Evolutionary conservation across 2,113 vertebrate species (phyloP), one percentile per base, ranked within the genome.

Genomic region (Sceloporus tristichus): DNA sequence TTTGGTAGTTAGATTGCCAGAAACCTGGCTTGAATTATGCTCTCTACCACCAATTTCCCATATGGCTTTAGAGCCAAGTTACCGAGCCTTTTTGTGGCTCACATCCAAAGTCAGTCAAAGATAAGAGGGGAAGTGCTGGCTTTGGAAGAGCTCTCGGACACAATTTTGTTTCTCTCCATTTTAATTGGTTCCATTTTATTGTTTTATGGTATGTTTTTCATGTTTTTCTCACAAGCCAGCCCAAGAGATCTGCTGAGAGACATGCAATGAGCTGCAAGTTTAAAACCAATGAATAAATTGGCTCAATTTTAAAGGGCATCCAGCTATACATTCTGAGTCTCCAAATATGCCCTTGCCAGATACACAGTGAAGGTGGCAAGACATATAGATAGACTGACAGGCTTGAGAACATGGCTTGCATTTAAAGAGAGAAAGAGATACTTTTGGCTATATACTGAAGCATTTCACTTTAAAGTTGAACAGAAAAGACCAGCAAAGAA

Each of bases 21-120:
- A 79, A 79, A 71, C 18, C 66, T 87, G 56, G 59, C 6, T 66
- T 87, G 70, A 48, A 74, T 87, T 87, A 82, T 54, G 23, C 48
- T 87, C 18, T 29, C 38, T 81, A 81, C 54, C 27, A 74, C 56
- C 70, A 75, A 70, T 68, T 79, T 54, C 76, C 13, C 65, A 70
- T 62, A 70, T 62, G 25, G 38, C 13, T 75, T 87, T 62, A 8
- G 8, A 65, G 70, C 71, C 79, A 87, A 48, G 70, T 40, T 75
- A 65, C 68, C 74, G 54, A 82, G 19, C 74, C 38, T 75, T 65
- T 82, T 10, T 75, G 34, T 75, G 21, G n/a, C 29, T 48, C 56
- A 34, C 2, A 65, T 65, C 56, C 79, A 82, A 76, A 82, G 1
- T 76, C 79, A 65, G 71, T 76, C 75, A 82, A 87, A 75, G 79